Evolutionary conservation across 2,888 invertebrate species (phyloP).

Genomic region (Tigriopus californicus): DNA sequence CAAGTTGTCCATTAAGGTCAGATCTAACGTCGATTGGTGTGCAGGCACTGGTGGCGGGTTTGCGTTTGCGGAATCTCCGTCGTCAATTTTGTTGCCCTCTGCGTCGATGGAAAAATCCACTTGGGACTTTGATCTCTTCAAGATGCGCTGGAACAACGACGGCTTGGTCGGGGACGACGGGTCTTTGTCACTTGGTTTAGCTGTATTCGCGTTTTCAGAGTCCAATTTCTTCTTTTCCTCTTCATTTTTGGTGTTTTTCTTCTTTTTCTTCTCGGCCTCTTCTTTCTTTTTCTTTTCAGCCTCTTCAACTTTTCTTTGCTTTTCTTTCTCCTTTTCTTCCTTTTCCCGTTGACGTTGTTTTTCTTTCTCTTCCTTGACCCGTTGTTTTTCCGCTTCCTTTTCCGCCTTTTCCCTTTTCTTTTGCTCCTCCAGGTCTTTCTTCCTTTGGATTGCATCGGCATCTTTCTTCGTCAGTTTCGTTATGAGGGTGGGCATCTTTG

Average conservation of each 20-base stretch:
- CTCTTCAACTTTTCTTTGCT: too few relatives aligned
- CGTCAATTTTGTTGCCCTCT: neutral
- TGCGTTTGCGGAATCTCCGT: neutral
- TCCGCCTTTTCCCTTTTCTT: neutral
- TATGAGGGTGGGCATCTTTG: neutral
- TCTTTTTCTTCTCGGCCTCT: neutral
- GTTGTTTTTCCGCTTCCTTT: neutral
- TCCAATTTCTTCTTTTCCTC: neutral
- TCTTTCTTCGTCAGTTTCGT: neutral
- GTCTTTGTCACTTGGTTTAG: too few relatives aligned
- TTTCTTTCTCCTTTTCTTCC: neutral
- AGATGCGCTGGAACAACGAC: slow-evolving; percentile 7
- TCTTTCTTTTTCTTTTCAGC: neutral
- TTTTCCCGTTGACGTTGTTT: neutral
- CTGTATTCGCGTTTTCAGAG: too few relatives aligned
- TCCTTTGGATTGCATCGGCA: too few relatives aligned
- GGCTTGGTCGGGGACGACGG: neutral
- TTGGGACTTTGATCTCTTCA: neutral
- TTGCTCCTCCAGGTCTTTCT: neutral
- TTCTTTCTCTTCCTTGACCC: neutral
- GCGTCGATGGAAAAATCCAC: neutral
- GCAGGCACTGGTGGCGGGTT: neutral
- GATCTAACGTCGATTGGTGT: neutral
- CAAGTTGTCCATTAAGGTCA: neutral
- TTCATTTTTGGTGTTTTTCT: neutral